phyloP scores from a whole-genome alignment of 2,888 invertebrate genomes.

The Apotomis betuletana region DNA sequence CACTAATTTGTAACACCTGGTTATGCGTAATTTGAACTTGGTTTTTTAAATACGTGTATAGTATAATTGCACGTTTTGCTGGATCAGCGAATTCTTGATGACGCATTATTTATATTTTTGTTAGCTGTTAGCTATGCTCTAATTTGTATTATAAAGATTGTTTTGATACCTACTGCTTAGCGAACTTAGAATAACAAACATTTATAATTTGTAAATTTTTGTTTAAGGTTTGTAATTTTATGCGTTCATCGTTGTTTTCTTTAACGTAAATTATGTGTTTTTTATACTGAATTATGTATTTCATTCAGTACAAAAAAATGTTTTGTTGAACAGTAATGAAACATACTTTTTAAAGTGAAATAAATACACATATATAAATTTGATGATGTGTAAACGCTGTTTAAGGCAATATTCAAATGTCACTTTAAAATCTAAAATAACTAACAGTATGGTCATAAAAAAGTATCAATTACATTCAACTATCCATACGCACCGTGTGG shows the following conservation, averaged over 20 bases:
- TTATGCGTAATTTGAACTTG: background rate
- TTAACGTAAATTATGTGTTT: no score
- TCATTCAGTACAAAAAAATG: no score
- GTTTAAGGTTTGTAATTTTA: no score
- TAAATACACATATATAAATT: no score
- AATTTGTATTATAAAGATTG: background rate
- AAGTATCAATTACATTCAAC: slow-evolving; percentile 5
- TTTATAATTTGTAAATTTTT: no score
- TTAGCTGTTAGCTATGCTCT: background rate
- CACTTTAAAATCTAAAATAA: no score
- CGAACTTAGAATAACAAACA: background rate
- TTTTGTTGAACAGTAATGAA: no score
- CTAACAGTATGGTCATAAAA: background rate
- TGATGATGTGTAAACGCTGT: no score
- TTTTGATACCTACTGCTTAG: background rate
- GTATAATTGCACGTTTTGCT: slow-evolving; percentile 24
- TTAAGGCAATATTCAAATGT: no score
- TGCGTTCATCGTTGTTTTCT: no score
- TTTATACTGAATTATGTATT: no score
- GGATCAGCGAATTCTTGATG: slow-evolving; percentile 21
- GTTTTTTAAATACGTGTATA: slow-evolving; percentile 12
- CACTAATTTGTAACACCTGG: slow-evolving; percentile 3
- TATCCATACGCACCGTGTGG: slow-evolving; percentile 21
- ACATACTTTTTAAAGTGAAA: no score
- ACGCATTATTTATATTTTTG: slow-evolving; percentile 17